These are phyloP conservation scores for Merops nubicus DNA, from an alignment of 2,113 vertebrate genomes.

Conservation along the genomic window DNA sequence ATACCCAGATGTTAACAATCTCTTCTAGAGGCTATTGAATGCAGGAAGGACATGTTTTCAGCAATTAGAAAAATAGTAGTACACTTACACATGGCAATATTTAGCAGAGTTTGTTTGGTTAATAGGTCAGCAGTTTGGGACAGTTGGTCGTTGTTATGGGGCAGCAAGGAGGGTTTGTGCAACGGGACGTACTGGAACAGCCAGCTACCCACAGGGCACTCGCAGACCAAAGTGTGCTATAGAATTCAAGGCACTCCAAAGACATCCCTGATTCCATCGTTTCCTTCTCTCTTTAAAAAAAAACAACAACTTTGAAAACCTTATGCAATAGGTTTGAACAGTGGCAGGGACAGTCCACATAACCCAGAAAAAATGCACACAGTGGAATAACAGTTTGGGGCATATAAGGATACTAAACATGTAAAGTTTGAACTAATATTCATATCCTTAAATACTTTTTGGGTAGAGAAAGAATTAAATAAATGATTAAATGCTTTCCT, in stretches of 20 bases:
- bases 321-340: neutral
- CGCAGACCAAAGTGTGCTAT: neutral
- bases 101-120: conserved; percentile 63
- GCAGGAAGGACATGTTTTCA: conserved; percentile 68
- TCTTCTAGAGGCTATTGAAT: conserved; percentile 33
- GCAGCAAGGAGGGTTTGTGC: neutral
- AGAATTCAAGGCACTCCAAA: neutral
- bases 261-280: neutral
- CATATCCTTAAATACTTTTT: neutral
- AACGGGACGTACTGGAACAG: neutral
- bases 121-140: conserved; percentile 55
- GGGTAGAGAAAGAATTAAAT: neutral
- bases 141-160: conserved; percentile 3
- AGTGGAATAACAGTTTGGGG: neutral
- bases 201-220: neutral
- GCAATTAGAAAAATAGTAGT: conserved; percentile 69
- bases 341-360: neutral
- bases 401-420: neutral
- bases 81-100: conserved; percentile 69
- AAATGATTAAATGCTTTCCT: neutral
- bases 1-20: conserved; percentile 69
- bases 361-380: neutral
- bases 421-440: neutral
- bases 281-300: neutral
- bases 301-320: neutral